phyloP scores from a whole-genome alignment of 2,113 vertebrate genomes.

The Anhinga rufa region DNA sequence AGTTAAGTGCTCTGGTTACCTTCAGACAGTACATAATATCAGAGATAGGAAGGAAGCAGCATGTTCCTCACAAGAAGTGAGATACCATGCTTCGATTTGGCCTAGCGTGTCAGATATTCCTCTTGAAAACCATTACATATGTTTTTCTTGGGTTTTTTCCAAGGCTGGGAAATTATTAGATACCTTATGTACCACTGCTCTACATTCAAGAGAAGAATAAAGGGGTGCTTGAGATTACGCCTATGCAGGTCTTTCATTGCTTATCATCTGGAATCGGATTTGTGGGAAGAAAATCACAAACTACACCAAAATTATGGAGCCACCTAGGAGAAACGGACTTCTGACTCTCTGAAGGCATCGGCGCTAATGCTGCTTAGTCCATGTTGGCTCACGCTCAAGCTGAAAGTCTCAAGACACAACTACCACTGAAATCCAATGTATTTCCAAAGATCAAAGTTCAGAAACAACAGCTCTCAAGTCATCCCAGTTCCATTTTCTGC shows the following conservation, averaged over 20 bases:
- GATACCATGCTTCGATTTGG: constrained; percentile 44
- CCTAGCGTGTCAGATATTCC: constrained; percentile 43
- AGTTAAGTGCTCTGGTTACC: neutral
- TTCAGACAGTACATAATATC: neutral
- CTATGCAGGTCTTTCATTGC: neutral
- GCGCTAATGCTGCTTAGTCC: neutral
- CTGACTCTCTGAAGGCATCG: neutral
- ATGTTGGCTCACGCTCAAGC: neutral
- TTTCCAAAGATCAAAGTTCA: neutral
- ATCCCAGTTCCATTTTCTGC: neutral
- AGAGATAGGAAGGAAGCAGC: constrained; percentile 40
- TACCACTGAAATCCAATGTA: fast-evolving
- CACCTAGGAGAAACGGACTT: neutral
- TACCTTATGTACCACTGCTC: constrained; percentile 21
- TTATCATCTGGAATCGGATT: neutral
- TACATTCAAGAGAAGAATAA: constrained; percentile 1
- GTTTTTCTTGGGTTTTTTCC: constrained; percentile 56
- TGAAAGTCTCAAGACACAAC: neutral
- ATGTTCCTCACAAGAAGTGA: constrained; percentile 35
- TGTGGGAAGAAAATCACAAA: neutral
- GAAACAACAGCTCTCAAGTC: neutral
- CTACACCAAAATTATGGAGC: neutral
- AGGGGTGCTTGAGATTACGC: constrained; percentile 21
- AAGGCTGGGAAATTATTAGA: constrained; percentile 53
- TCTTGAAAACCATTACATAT: constrained; percentile 54